Percentiles rank a stretch among this genome's conserved stretches.
Evolutionary conservation across 2,797 vertebrate genomes (phyloP).

Genomic region (Helostoma temminkii): DNA sequence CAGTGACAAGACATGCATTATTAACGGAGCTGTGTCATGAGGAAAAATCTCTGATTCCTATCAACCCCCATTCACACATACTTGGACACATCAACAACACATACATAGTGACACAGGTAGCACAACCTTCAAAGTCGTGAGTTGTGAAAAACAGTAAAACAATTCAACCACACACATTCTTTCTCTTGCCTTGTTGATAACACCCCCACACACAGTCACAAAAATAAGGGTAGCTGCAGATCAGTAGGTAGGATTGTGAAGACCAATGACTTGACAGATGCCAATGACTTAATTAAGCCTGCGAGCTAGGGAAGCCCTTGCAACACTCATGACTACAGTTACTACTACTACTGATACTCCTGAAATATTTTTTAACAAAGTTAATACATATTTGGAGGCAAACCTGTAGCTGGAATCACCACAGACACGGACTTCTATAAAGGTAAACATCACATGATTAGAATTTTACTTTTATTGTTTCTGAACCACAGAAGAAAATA

Average conservation of each 20-base stretch:
- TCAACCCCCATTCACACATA: constrained; percentile 32
- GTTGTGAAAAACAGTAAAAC: too few species aligned
- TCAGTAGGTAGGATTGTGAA: constrained; percentile 57
- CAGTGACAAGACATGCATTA: constrained; percentile 79
- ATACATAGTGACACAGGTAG: constrained; percentile 1
- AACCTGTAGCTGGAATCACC: constrained; percentile 15
- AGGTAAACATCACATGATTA: constrained; percentile 37
- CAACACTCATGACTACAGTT: too few species aligned
- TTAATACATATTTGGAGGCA: constrained; percentile 45
- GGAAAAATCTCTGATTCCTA: constrained; percentile 67
- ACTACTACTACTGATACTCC: constrained; percentile 29
- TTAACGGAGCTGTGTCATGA: constrained; percentile 69
- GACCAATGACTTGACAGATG: constrained; percentile 74
- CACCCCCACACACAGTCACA: constrained; percentile 18
- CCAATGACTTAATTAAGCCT: constrained; percentile 74
- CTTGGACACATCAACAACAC: constrained; percentile 31
- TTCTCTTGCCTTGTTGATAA: too few species aligned
- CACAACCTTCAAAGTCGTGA: constrained; percentile 24
- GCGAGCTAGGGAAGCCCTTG: constrained; percentile 59
- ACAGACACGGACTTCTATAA: constrained; percentile 12
- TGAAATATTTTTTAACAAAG: constrained; percentile 43
- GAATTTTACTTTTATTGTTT: constrained; percentile 27
- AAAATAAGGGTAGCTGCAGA: constrained; percentile 66
- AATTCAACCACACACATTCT: too few species aligned
- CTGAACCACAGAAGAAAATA: constrained; percentile 14